These are phyloP conservation scores for Neosalanx taihuensis DNA, from an alignment of 2,797 vertebrate species.

Conservation along the genomic window DNA sequence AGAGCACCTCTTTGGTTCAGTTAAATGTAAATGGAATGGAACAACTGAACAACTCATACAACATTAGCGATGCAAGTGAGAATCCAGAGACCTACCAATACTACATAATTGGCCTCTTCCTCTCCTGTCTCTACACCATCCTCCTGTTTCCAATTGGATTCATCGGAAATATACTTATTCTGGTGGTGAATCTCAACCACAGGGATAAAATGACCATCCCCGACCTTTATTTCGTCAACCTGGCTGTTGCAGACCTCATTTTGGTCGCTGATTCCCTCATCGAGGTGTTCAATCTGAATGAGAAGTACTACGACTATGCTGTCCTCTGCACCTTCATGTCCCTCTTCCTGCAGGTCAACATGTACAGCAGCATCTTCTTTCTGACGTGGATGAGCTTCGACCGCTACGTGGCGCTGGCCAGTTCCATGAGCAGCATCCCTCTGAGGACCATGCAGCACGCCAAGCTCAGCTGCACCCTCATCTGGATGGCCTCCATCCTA, in stretches of 20 bases:
- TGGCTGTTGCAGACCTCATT: constrained; percentile 91
- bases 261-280: constrained; percentile 96
- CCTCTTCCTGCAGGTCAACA: constrained; percentile 97
- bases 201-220: constrained; percentile 97
- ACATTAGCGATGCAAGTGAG: constrained; percentile 60
- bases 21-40: constrained; percentile 74
- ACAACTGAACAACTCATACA: constrained; percentile 74
- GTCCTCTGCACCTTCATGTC: constrained; percentile 98
- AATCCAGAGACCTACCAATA: constrained; percentile 75
- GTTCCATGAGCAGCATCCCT: constrained; percentile 83
- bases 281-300: constrained; percentile 96
- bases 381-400: constrained; percentile 99
- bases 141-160: constrained; percentile 97
- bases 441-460: constrained; percentile 93
- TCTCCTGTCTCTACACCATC: constrained; percentile 93
- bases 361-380: constrained; percentile 99
- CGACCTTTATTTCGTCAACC: constrained; percentile 95
- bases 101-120: constrained; percentile 86
- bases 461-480: constrained; percentile 91
- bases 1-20: constrained; percentile 63
- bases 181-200: constrained; percentile 94
- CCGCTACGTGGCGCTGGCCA: constrained; percentile 89
- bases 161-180: constrained; percentile 93
- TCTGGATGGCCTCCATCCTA: constrained; percentile 94
- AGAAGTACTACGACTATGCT: constrained; percentile 94